phyloP scores from a whole-genome alignment of 2,888 invertebrate species.

The Idaea straminata region DNA sequence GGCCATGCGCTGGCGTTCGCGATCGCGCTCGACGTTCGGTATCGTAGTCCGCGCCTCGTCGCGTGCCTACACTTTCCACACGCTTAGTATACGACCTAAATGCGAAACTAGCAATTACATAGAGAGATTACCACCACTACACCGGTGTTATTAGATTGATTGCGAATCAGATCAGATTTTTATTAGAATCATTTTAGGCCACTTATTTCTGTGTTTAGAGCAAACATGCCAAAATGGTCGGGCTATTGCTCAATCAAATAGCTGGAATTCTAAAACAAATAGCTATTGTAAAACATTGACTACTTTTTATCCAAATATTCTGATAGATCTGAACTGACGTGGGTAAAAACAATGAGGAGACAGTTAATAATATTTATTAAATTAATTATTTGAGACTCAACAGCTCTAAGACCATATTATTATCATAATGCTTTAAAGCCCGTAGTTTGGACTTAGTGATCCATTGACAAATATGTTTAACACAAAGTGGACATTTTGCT shows the following conservation, averaged over 20 bases:
- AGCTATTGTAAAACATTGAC: background rate
- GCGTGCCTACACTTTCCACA: conserved; percentile 68
- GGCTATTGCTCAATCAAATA: too few species aligned
- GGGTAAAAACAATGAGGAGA: too few species aligned
- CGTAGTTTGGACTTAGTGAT: too few species aligned
- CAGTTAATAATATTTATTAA: too few species aligned
- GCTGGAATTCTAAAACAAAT: background rate
- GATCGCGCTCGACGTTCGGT: conserved; percentile 19
- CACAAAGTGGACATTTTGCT: background rate
- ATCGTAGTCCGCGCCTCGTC: conserved; percentile 38
- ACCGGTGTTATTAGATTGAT: background rate
- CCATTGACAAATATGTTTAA: background rate
- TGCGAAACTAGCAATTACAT: background rate
- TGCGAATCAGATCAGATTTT: background rate
- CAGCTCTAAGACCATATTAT: too few species aligned
- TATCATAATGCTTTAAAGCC: too few species aligned
- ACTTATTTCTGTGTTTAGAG: too few species aligned
- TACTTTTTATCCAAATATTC: background rate
- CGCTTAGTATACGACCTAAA: conserved; percentile 50
- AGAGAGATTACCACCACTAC: background rate
- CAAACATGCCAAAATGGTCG: too few species aligned
- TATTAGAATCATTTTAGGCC: background rate
- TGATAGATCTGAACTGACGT: too few species aligned
- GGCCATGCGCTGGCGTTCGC: conserved; percentile 66
- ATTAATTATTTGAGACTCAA: too few species aligned